Evolutionary conservation across 2,888 invertebrate species (phyloP), one percentile per base, ranked within the genome.

Genomic region (Liodrosophila aerea): DNA sequence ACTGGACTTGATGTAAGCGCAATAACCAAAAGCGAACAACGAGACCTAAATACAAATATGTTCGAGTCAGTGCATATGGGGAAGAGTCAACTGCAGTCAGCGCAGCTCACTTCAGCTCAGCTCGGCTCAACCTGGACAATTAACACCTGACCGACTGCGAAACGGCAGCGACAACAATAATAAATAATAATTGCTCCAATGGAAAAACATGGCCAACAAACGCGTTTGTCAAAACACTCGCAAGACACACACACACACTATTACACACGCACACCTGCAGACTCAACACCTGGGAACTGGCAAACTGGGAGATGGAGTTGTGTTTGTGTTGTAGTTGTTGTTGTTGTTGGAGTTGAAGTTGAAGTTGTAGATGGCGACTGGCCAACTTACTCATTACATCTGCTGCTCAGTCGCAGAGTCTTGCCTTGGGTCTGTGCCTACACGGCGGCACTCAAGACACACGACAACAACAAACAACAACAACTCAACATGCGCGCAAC

Each of bases 111-210:
- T n/a, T n/a, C n/a, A n/a, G n/a, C n/a, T n/a, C n/a, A n/a, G n/a
- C n/a, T 34, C 13, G 13, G 3, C 34, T 16, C 60, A 43, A 60
- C 44, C 44, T 50, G 69, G 15, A 73, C 73, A 70, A 70, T 85
- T 86, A 85, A 85, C 86, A 86, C 86, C 85, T 85, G 85, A 74
- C 66, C 60, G 45, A n/a, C 62, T 61, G 51, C 40, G 49, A 50
- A 57, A 64, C 51, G 56, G 43, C 67, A 61, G 60, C 73, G 65
- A 64, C 69, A 70, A 52, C 69, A 76, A 80, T 80, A 84, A 84
- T 76, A 78, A 84, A 78, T 84, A 78, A 78, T 78, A 78, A 78
- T 83, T 78, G 80, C 83, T 69, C 43, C 73, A 76, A 73, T 65
- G 76, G 59, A 58, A 41, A 41, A 81, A 81, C 85, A 77, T 77